A percentile compares a stretch with the other conserved stretches of the same genome.
These are phyloP conservation scores for Pardosa pseudoannulata DNA, from an alignment of 2,888 invertebrate species.

Conservation along the genomic window DNA sequence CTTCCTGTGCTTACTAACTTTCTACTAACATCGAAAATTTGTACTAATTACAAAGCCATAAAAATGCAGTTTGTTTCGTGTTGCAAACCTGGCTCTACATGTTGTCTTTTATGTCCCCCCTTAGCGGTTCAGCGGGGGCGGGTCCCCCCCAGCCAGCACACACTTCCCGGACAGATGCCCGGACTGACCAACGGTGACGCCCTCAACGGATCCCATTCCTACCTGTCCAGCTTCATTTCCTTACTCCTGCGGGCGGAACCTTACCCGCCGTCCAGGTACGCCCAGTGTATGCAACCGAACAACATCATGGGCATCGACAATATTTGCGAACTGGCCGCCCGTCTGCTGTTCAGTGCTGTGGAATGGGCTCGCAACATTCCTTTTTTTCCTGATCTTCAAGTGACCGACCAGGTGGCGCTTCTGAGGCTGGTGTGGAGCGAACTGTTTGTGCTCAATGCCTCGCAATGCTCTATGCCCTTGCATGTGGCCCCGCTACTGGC, in stretches of 20 bases:
- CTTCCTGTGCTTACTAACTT: neutral
- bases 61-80: conserved; percentile 53
- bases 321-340: conserved; percentile 97
- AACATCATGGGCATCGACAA: conserved; percentile 99
- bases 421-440: conserved; percentile 97
- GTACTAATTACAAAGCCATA: too few relatives aligned
- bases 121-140: conserved; percentile 98
- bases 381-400: conserved; percentile 97
- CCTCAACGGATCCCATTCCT: conserved; percentile 90
- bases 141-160: conserved; percentile 86
- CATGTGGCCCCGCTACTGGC: conserved; percentile 96
- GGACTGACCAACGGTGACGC: conserved; percentile 90
- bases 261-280: conserved; percentile 95
- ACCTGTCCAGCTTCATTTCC: conserved; percentile 95
- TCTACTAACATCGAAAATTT: too few relatives aligned
- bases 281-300: conserved; percentile 91
- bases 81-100: conserved; percentile 56
- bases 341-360: conserved; percentile 95
- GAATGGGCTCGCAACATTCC: conserved; percentile 99
- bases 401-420: conserved; percentile 92
- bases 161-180: conserved; percentile 87
- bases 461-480: conserved; percentile 98
- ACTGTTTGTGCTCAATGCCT: conserved; percentile 97
- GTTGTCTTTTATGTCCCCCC: conserved; percentile 66
- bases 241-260: conserved; percentile 96